Conservation (phyloP, 92 coral and sea anemone species). For the Pocillopora meandrina region DNA sequence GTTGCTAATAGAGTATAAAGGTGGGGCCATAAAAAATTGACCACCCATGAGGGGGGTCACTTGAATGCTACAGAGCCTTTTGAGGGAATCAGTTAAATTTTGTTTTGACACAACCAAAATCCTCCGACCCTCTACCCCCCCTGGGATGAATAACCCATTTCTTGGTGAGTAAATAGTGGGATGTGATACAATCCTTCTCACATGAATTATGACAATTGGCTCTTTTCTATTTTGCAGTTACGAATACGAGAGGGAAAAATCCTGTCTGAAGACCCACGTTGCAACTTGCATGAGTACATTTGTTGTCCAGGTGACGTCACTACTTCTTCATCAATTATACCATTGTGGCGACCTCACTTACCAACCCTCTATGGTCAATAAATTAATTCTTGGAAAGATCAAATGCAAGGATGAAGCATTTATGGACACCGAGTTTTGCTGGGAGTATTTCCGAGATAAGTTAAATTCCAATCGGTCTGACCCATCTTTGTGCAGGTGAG, state of each 20-base stretch:
- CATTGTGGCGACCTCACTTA: conserved; percentile 36
- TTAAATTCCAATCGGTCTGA: conserved; percentile 33
- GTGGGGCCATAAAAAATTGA: no score
- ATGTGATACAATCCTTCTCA: background rate
- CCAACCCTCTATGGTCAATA: background rate
- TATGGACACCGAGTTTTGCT: conserved; percentile 32
- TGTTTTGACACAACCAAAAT: no score
- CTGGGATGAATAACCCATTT: no score
- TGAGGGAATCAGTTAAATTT: no score
- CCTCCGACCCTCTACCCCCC: no score
- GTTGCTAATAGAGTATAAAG: no score
- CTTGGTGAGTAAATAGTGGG: background rate
- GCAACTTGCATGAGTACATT: background rate
- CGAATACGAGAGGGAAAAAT: conserved; percentile 10
- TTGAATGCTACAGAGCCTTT: no score
- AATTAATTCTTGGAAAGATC: background rate
- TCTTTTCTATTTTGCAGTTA: background rate
- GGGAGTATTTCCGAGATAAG: conserved; percentile 35
- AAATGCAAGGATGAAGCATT: conserved; percentile 24
- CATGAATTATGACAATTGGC: background rate
- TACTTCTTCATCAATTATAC: conserved; percentile 22
- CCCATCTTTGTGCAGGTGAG: conserved; percentile 43
- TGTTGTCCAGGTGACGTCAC: conserved; percentile 14
- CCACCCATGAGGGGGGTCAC: no score
- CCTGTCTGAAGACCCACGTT: conserved; percentile 21